These are phyloP conservation scores for Elgonia sp. DNA, from an alignment of 2,888 invertebrate genomes.

Conservation along the genomic window DNA sequence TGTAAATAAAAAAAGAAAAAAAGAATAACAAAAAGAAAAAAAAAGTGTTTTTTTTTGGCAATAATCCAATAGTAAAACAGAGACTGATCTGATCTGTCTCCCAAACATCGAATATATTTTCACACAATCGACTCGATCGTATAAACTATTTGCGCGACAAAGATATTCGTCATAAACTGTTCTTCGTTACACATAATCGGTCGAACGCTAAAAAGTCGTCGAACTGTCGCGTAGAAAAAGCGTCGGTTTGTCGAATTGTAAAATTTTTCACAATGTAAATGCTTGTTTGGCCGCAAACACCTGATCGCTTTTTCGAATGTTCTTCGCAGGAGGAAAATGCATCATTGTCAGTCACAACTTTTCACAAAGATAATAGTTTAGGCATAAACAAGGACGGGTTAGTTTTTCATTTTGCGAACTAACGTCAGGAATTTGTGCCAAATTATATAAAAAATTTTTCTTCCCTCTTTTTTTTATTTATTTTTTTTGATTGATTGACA, in stretches of 20 bases:
- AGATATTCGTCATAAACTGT: constrained; percentile 15
- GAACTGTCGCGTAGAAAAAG: constrained; percentile 5
- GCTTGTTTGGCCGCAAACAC: constrained; percentile 53
- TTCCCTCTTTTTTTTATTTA: no score
- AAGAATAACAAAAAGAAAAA: background rate
- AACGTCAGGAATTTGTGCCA: constrained; percentile 27
- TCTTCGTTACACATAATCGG: background rate
- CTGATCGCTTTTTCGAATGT: constrained; percentile 33
- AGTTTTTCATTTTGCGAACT: constrained; percentile 1
- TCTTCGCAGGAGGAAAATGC: constrained; percentile 53
- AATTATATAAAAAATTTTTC: background rate
- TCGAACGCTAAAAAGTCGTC: constrained; percentile 24
- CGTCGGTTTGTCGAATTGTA: constrained; percentile 2
- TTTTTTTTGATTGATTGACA: no score
- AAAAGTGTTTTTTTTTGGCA: constrained; percentile 59
- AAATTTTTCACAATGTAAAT: constrained; percentile 31
- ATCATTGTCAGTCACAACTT: constrained; percentile 62
- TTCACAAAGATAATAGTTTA: constrained; percentile 43
- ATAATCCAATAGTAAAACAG: constrained; percentile 52
- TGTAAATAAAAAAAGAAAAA: background rate
- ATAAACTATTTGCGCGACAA: constrained; percentile 39
- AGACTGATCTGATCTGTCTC: constrained; percentile 3
- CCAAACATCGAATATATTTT: constrained; percentile 38
- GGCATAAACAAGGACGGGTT: constrained; percentile 44
- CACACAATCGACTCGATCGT: constrained; percentile 47